A percentile compares a stretch with the other conserved stretches of the same genome.
Evolutionary conservation across 2,888 invertebrate genomes (phyloP).

Genomic region (Odontothrips loti): DNA sequence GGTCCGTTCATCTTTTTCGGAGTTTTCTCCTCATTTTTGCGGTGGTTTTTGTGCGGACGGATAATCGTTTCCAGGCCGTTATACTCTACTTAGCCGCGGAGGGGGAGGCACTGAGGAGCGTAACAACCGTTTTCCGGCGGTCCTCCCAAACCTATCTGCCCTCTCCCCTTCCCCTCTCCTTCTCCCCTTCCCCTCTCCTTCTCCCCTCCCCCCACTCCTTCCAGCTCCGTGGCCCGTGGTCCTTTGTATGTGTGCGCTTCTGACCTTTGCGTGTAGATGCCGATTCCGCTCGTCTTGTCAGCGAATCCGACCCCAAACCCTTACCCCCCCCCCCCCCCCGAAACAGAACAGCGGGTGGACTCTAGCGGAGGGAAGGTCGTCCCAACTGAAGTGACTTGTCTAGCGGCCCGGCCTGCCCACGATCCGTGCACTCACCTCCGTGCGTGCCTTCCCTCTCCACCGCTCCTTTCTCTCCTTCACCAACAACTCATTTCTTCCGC

Average conservation of each 20-base stretch:
- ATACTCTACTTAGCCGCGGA: background rate
- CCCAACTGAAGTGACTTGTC: too few relatives aligned
- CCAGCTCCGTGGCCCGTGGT: background rate
- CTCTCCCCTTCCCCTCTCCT: background rate
- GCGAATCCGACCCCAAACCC: background rate
- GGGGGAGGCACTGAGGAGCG: background rate
- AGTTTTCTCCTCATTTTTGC: background rate
- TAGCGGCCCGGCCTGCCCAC: too few relatives aligned
- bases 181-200: background rate
- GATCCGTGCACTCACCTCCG: background rate
- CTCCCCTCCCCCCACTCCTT: background rate
- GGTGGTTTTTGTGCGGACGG: background rate
- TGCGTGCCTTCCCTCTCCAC: slow-evolving; percentile 33
- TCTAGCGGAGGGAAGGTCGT: too few relatives aligned
- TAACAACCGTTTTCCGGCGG: background rate
- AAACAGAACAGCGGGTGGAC: too few relatives aligned
- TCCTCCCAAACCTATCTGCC: background rate
- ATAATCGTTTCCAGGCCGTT: background rate
- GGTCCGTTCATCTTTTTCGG: background rate
- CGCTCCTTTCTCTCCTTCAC: slow-evolving; percentile 27
- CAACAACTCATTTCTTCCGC: background rate
- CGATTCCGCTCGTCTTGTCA: background rate
- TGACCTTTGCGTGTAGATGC: background rate
- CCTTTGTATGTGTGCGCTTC: background rate
- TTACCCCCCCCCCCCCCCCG: background rate